phyloP scores from a whole-genome alignment of 2,797 vertebrate species.

The Lacerta bilineata region DNA sequence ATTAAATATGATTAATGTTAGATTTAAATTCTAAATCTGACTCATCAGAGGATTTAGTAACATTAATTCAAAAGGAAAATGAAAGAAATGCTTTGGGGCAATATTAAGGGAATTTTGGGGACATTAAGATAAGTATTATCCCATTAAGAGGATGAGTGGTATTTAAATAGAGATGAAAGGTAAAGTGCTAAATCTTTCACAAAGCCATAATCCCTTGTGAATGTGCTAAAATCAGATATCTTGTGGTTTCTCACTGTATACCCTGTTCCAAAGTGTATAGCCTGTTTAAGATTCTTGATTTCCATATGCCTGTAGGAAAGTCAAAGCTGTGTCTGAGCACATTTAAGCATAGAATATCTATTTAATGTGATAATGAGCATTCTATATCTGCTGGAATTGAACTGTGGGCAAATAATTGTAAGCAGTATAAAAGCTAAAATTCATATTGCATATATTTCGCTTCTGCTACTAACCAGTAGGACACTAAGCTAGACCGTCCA shows the following conservation, averaged over 20 bases:
- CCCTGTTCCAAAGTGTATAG: no score
- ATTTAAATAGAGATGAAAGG: slow-evolving; percentile 55
- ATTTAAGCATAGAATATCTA: neutral
- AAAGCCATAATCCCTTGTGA: slow-evolving; percentile 57
- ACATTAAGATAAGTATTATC: slow-evolving; percentile 50
- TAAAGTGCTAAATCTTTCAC: slow-evolving; percentile 56
- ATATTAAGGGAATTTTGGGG: slow-evolving; percentile 50
- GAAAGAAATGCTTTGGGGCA: neutral
- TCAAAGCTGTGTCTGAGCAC: neutral
- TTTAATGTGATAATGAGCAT: slow-evolving; percentile 2
- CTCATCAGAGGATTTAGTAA: neutral
- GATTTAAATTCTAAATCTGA: slow-evolving; percentile 30
- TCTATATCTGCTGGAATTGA: slow-evolving; percentile 9
- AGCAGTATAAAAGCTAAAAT: neutral
- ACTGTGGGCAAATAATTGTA: neutral
- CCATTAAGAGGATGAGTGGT: slow-evolving; percentile 50
- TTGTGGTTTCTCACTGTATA: slow-evolving; percentile 35
- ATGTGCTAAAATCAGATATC: slow-evolving; percentile 47
- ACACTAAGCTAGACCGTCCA: neutral
- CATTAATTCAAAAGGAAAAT: slow-evolving; percentile 42
- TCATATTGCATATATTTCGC: neutral
- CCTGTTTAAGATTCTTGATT: slow-evolving; percentile 23
- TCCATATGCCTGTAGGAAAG: neutral
- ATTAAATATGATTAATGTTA: neutral
- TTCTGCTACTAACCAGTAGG: no score